Percentiles rank a stretch among this genome's conserved stretches.
phyloP scores from a whole-genome alignment of 2,888 invertebrate genomes.

The Netelia fuscicornis region DNA sequence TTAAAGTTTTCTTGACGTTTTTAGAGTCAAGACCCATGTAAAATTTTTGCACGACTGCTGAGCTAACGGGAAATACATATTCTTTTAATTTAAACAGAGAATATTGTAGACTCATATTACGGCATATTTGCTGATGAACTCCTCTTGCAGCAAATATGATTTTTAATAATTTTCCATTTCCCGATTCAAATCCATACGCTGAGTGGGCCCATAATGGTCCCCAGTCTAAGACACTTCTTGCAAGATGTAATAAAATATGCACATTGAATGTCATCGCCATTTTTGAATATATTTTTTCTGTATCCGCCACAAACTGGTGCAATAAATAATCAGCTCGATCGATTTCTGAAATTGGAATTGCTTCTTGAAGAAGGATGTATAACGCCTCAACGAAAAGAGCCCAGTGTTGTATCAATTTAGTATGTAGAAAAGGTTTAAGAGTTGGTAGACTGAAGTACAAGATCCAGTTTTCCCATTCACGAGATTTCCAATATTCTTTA shows the following conservation, averaged over 20 bases:
- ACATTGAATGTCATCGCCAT: conserved; percentile 33
- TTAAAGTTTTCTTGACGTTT: conserved; percentile 7
- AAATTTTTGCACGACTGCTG: conserved; percentile 11
- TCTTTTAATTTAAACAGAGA: conserved; percentile 27
- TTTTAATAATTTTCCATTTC: conserved; percentile 25
- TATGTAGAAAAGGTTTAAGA: conserved; percentile 18
- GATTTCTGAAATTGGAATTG: conserved; percentile 16
- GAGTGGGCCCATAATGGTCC: conserved; percentile 45
- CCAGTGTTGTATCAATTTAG: conserved; percentile 22
- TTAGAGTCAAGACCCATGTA: conserved; percentile 6
- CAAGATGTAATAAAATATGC: conserved; percentile 36
- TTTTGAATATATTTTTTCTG: conserved; percentile 29
- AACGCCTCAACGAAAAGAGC: conserved; percentile 34
- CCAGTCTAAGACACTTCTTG: conserved; percentile 39
- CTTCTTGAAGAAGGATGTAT: conserved; percentile 19
- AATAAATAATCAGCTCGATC: conserved; percentile 21
- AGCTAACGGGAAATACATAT: conserved; percentile 24
- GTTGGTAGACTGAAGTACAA: conserved; percentile 29
- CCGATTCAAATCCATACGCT: conserved; percentile 34
- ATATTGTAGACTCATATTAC: conserved; percentile 20
- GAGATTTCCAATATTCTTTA: conserved; percentile 33
- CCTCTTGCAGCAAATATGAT: conserved; percentile 32
- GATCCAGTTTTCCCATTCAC: conserved; percentile 46
- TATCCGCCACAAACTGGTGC: conserved; percentile 25
- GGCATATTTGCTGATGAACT: conserved; percentile 34